phyloP scores from a whole-genome alignment of 2,888 invertebrate genomes.

The Escarpia spicata region DNA sequence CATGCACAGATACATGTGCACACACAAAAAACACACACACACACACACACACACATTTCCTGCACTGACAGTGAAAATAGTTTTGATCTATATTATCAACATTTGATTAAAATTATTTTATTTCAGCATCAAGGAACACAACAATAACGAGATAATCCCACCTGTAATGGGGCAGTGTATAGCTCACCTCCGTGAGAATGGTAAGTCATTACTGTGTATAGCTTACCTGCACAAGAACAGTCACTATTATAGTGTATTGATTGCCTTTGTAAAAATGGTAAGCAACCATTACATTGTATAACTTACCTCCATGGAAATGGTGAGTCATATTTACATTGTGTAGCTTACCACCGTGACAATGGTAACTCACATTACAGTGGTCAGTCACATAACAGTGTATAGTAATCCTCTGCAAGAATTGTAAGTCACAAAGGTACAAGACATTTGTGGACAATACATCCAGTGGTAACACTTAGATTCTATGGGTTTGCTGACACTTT shows the following conservation, averaged over 20 bases:
- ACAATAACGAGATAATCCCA: slow-evolving; percentile 84
- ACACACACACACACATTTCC: too few species aligned
- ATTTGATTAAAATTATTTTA: slow-evolving; percentile 30
- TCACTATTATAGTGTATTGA: background rate
- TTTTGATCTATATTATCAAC: too few species aligned
- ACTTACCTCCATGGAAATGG: too few species aligned
- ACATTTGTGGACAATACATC: too few species aligned
- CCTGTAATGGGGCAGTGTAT: slow-evolving; percentile 92
- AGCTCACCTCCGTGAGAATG: slow-evolving; percentile 88
- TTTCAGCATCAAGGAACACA: slow-evolving; percentile 82
- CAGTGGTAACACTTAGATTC: too few species aligned
- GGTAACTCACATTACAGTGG: background rate
- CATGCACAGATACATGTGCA: background rate
- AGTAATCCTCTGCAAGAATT: background rate
- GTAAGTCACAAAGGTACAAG: background rate
- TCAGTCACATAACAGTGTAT: background rate
- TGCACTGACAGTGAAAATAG: too few species aligned
- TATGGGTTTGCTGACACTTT: too few species aligned
- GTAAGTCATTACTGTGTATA: slow-evolving; percentile 68
- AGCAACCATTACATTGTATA: background rate
- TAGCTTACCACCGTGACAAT: background rate
- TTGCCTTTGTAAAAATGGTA: background rate
- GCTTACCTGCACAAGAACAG: too few species aligned
- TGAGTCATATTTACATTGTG: background rate
- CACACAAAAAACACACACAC: too few species aligned